Evolutionary conservation across 2,113 vertebrate species (phyloP), one percentile per base, ranked within the genome.

Genomic region (Vimba vimba): DNA sequence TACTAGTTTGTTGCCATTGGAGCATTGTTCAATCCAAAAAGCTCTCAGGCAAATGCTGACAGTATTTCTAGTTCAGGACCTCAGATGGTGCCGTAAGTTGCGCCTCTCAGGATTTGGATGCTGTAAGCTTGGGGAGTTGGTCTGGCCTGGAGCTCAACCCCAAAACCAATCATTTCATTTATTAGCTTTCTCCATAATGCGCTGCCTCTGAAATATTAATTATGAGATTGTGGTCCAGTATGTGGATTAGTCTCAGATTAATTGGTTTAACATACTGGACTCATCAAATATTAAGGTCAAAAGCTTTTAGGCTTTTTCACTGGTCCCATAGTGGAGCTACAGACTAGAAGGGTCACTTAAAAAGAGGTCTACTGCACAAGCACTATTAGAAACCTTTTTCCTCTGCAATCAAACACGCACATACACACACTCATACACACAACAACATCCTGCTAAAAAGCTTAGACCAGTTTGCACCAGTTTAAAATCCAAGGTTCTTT

Each of bases 221-320:
- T 90, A 88, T 87, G 57, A 85, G 83, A 83, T 85, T 88, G 85
- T 39, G 75, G 79, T 66, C 79, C 79, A 85, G 83, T 80, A 85
- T 90, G 89, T 88, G 83, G 87, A 93, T 92, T 87, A 80, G 86
- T 88, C 90, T 92, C 88, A 89, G 86, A 93, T 94, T 93, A 94
- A 92, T 92, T 92, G 92, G 91, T 89, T 88, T 91, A 94, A 91
- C 87, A 87, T 93, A 92, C 91, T 87, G 90, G 87, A 78, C 43
- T 91, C 92, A 95, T 96, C 83, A 95, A 96, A 96, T 96, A 96
- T 95, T 95, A 91, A 96, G 94, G 84, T 87, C 86, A 86, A 86
- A 66, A 76, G 82, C 87, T 89, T 94, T 90, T 94, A 87, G 81
- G 85, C 88, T 43, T 83, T 43, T 76, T 79, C 74, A 68, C n/a